Percentiles rank a stretch among this genome's conserved stretches.
Conservation (phyloP, 2,888 invertebrate species). For the Drosophila cognata region DNA sequence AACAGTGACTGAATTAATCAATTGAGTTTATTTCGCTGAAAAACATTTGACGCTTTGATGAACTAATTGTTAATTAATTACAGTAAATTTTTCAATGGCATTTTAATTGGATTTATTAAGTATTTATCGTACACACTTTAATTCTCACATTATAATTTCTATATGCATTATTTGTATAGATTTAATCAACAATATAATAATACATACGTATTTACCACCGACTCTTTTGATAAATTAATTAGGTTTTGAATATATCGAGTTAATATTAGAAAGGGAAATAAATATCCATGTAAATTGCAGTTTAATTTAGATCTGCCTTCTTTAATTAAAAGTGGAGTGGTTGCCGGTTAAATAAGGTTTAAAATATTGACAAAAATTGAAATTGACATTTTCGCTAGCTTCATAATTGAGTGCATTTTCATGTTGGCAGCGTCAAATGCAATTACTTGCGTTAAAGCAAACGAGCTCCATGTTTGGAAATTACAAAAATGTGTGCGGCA, state of each 20-base stretch:
- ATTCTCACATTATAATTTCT: not conserved
- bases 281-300: no score
- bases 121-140: not conserved
- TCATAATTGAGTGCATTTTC: constrained; percentile 63
- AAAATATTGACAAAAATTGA: constrained; percentile 6
- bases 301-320: not conserved
- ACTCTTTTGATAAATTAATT: not conserved
- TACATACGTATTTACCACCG: no score
- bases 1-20: not conserved
- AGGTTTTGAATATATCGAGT: not conserved
- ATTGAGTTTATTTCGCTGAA: not conserved
- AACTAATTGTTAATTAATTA: not conserved
- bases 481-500: constrained; percentile 21
- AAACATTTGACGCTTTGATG: not conserved
- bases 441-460: constrained; percentile 44
- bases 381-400: not conserved
- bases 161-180: not conserved
- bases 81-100: not conserved
- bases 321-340: not conserved
- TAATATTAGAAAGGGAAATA: not conserved
- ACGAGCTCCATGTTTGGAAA: constrained; percentile 37
- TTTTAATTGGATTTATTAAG: not conserved
- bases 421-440: constrained; percentile 57
- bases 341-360: no score
- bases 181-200: not conserved